Evolutionary conservation across 1,140 invertebrate species (phyloP), one percentile per base, ranked within the genome.

Genomic region (Penaeus chinensis): DNA sequence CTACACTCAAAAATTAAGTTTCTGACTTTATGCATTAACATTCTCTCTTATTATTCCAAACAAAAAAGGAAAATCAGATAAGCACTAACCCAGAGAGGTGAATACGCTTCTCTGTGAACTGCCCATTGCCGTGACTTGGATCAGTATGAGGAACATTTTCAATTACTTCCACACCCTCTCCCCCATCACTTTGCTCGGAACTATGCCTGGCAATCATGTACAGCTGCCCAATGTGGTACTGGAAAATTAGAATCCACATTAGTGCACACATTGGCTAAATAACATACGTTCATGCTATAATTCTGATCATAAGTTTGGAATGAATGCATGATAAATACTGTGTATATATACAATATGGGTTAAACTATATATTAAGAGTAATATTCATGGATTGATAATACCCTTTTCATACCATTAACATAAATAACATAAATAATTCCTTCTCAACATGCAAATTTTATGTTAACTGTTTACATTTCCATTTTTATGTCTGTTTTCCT

Each of bases 151-250:
- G 94, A 86, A 94, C 94, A 92, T 98, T 98, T 83, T 96, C 95
- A 24, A 98, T 94, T 2, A 98, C 96, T 92, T 98, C 97, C 8
- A 98, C 97, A n/a, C 97, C 97, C 92, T 98, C 97, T 13, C 97
- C 97, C 84, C 95, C 95, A 90, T 95, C 95, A 18, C 96, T 97
- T 91, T 98, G 97, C 91, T 98, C 97, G 91, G 95, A 94, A 92
- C 97, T 98, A 91, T 98, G 97, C 87, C 97, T 95, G 10, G 97
- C 96, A 91, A 98, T 98, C 97, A 98, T 98, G 92, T 98, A 98
- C 80, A 98, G 93, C 91, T 98, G 97, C 0, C 97, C 97, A 91
- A 98, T 95, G 81, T 94, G 95, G 92, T 98, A 98, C 97, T 98
- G 91, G 82, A 94, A 93, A 78, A 60, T 61, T 5, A 82, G 62